phyloP scores from a whole-genome alignment of 2,113 vertebrate genomes.

The Sturnus vulgaris region DNA sequence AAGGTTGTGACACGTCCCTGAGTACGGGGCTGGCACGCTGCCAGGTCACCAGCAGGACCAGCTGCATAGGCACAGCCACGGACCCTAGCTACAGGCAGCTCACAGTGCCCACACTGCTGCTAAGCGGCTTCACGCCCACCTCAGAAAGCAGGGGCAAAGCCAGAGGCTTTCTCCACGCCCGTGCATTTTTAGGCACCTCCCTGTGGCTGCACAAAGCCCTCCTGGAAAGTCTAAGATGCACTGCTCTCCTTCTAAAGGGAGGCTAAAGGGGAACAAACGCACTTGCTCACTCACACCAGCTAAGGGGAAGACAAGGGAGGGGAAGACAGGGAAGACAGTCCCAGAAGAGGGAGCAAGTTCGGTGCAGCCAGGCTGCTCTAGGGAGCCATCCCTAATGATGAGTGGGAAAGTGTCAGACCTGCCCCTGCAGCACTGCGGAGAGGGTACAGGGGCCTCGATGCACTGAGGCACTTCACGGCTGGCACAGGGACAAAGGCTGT shows the following conservation, averaged over 20 bases:
- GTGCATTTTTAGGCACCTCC: background rate
- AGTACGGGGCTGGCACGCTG: background rate
- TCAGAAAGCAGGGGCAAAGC: background rate
- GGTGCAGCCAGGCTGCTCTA: too few species aligned
- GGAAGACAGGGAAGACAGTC: background rate
- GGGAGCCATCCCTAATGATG: background rate
- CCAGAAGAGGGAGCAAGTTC: background rate
- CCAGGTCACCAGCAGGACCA: background rate
- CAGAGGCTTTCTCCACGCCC: background rate
- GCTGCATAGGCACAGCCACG: too few species aligned
- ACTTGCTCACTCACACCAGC: background rate
- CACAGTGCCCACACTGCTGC: accelerated
- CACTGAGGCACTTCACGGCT: too few species aligned
- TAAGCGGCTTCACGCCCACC: accelerated
- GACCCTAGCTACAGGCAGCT: background rate
- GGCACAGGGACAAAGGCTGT: too few species aligned
- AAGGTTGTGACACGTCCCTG: too few species aligned
- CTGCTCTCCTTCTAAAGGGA: background rate
- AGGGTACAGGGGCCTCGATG: too few species aligned
- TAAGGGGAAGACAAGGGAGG: background rate
- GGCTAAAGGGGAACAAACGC: background rate
- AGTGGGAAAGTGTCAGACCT: background rate
- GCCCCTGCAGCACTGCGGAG: background rate
- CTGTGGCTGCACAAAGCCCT: background rate
- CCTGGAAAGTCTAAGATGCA: background rate